A percentile compares a stretch with the other conserved stretches of the same genome.
Conservation (phyloP, 2,888 invertebrate genomes). For the Amblyjoppa fuscipennis region DNA sequence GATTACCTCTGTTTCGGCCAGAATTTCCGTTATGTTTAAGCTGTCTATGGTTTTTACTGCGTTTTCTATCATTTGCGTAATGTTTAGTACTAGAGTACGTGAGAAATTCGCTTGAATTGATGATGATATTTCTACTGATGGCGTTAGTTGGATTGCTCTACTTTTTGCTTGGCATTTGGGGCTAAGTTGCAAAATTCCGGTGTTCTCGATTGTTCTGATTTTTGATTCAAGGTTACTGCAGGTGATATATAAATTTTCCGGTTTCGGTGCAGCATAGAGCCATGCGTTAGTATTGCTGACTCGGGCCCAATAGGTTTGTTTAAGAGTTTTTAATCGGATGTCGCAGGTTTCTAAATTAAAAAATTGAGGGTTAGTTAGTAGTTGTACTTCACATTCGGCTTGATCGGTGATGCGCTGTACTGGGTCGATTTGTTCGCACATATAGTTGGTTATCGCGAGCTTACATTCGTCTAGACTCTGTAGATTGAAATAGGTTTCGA, state of each 20-base stretch:
- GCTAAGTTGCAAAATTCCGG: conserved; percentile 36
- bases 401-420: conserved; percentile 15
- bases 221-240: conserved; percentile 20
- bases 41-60: background rate
- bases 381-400: conserved; percentile 34
- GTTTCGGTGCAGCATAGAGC: conserved; percentile 25
- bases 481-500: conserved; percentile 33
- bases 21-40: conserved; percentile 15
- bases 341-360: conserved; percentile 20
- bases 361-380: conserved; percentile 43
- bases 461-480: conserved; percentile 12
- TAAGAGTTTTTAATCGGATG: conserved; percentile 23
- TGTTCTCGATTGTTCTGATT: conserved; percentile 30
- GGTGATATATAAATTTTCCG: conserved; percentile 15
- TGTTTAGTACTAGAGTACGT: conserved; percentile 7
- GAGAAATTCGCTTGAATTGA: conserved; percentile 3
- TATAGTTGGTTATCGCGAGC: background rate
- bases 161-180: conserved; percentile 47
- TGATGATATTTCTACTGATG: conserved; percentile 30
- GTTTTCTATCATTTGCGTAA: conserved; percentile 20
- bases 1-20: conserved; percentile 24
- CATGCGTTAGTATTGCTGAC: conserved; percentile 25
- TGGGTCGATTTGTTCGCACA: conserved; percentile 16
- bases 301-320: conserved; percentile 23
- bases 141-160: background rate